Conservation (phyloP, 2,113 vertebrate genomes). For the Caranx melampygus region DNA sequence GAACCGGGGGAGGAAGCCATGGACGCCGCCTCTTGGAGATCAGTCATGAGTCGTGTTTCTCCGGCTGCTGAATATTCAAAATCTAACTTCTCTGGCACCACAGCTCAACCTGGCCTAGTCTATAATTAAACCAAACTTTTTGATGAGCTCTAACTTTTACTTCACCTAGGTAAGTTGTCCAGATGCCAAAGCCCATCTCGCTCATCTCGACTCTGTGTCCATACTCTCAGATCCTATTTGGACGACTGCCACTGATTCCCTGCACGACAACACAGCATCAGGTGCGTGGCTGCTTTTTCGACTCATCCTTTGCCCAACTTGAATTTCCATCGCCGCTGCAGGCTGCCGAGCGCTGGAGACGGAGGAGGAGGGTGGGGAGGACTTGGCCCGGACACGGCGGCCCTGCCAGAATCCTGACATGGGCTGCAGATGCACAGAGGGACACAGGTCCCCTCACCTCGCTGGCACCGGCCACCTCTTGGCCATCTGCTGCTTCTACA, state of each 20-base stretch:
- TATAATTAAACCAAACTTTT: slow-evolving; percentile 69
- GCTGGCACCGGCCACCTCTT: slow-evolving; percentile 68
- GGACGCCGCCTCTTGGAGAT: background rate
- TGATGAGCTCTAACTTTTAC: slow-evolving; percentile 70
- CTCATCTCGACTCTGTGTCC: slow-evolving; percentile 38
- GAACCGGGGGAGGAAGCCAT: background rate
- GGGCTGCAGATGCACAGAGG: slow-evolving; percentile 74
- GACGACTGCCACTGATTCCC: slow-evolving; percentile 68
- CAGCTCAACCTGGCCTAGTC: slow-evolving; percentile 33
- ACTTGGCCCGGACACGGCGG: slow-evolving; percentile 46
- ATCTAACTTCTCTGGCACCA: slow-evolving; percentile 34
- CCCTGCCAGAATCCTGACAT: slow-evolving; percentile 72
- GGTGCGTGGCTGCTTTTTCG: slow-evolving; percentile 69
- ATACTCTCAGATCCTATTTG: slow-evolving; percentile 68
- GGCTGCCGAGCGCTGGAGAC: slow-evolving; percentile 62
- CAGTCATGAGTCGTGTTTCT: slow-evolving; percentile 24
- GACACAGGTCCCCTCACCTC: slow-evolving; percentile 74
- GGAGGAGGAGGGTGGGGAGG: too few species aligned
- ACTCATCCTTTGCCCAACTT: slow-evolving; percentile 77
- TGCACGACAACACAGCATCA: slow-evolving; percentile 70
- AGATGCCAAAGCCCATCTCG: slow-evolving; percentile 60
- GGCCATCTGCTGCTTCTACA: slow-evolving; percentile 80
- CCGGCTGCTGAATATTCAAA: slow-evolving; percentile 40
- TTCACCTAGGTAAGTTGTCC: slow-evolving; percentile 57
- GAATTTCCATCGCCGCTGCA: slow-evolving; percentile 60